Evolutionary conservation across 2,888 invertebrate genomes (phyloP).

Genomic region (Branchinecta sandiegonensis): DNA sequence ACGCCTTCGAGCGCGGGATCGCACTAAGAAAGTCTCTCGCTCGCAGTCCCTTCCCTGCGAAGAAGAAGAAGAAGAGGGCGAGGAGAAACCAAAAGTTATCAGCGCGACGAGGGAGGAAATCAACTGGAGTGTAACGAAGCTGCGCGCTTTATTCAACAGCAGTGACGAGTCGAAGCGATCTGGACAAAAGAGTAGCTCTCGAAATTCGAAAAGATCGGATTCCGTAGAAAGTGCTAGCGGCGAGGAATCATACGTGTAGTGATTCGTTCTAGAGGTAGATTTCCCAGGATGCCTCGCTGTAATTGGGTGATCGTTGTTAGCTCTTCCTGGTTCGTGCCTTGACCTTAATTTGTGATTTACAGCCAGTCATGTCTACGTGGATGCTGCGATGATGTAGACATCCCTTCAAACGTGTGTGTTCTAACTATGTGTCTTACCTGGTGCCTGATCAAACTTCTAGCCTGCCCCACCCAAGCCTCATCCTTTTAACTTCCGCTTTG

Average conservation of each 20-base stretch:
- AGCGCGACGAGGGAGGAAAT: conserved; percentile 29
- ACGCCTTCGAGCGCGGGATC: neutral
- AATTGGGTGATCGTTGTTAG: too few relatives aligned
- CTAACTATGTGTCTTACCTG: too few relatives aligned
- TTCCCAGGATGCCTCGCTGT: too few relatives aligned
- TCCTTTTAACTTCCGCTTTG: too few relatives aligned
- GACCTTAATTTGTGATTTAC: too few relatives aligned
- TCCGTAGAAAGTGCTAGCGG: conserved; percentile 28
- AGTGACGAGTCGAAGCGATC: conserved; percentile 20
- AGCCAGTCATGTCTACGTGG: too few relatives aligned
- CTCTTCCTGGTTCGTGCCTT: too few relatives aligned
- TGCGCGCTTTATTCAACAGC: conserved; percentile 30
- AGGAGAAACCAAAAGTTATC: conserved; percentile 12
- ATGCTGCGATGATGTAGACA: too few relatives aligned
- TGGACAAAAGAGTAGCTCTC: conserved; percentile 19
- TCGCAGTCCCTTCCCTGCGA: neutral
- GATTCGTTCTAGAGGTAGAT: neutral
- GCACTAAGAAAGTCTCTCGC: conserved; percentile 18
- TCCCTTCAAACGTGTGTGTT: too few relatives aligned
- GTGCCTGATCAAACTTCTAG: too few relatives aligned
- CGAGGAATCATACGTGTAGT: conserved; percentile 34
- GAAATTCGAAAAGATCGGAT: conserved; percentile 19
- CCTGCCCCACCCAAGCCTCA: too few relatives aligned
- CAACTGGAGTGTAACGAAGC: conserved; percentile 33
- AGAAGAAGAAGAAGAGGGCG: neutral